Percentiles rank a stretch among this genome's conserved stretches.
Evolutionary conservation across 2,888 invertebrate species (phyloP).

Genomic region (Pocota personata): DNA sequence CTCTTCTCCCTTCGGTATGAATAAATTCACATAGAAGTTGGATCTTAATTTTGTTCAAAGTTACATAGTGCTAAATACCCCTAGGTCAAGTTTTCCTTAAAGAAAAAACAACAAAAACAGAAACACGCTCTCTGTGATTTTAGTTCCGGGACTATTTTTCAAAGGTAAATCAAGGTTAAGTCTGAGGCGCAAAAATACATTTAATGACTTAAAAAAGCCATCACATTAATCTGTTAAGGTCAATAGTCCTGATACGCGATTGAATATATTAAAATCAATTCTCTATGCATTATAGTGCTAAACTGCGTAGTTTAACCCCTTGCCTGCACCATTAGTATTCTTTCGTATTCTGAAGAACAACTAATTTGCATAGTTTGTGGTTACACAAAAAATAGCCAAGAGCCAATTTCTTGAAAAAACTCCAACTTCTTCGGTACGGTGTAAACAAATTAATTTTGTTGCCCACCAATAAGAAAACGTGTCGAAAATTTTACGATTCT

Average conservation of each 20-base stretch:
- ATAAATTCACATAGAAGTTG: too few relatives aligned
- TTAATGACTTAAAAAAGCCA: background rate
- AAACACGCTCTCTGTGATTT: too few relatives aligned
- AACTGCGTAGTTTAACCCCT: background rate
- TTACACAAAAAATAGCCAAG: background rate
- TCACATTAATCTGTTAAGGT: background rate
- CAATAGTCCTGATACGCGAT: background rate
- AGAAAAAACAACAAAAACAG: too few relatives aligned
- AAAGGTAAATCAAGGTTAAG: too few relatives aligned
- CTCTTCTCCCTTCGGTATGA: too few relatives aligned
- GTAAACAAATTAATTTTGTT: slow-evolving; percentile 16
- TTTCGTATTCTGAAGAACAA: background rate
- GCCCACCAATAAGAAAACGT: background rate
- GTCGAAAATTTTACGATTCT: background rate
- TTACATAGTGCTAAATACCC: too few relatives aligned
- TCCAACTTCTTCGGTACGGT: background rate
- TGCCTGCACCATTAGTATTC: background rate
- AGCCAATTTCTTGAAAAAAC: background rate
- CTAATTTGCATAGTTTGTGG: slow-evolving; percentile 1
- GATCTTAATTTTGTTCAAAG: too few relatives aligned
- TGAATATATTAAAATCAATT: background rate
- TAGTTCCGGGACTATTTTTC: too few relatives aligned
- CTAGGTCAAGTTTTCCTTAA: too few relatives aligned
- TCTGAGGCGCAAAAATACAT: background rate
- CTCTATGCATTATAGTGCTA: background rate